Conservation (phyloP, 2,797 vertebrate species). For the Eulemur rubriventer region DNA sequence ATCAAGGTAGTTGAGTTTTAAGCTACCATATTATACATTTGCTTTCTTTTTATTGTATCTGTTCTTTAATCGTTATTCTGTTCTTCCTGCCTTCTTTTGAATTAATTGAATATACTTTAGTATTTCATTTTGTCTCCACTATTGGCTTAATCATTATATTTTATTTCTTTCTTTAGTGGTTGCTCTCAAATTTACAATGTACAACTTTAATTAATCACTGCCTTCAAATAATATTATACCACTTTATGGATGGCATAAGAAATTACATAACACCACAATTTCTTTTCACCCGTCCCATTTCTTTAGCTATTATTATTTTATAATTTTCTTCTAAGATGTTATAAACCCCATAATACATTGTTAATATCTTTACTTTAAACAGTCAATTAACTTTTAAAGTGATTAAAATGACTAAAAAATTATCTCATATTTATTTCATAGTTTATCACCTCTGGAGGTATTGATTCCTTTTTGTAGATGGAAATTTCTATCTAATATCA, state of each 20-base stretch:
- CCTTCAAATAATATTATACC: background rate
- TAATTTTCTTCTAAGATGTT: background rate
- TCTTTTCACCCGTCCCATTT: background rate
- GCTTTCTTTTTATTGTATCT: background rate
- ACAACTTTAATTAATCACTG: background rate
- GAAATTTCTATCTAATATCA: background rate
- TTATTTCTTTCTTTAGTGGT: background rate
- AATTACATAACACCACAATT: too few relatives aligned
- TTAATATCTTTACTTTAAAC: background rate
- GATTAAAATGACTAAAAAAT: background rate
- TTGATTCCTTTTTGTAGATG: background rate
- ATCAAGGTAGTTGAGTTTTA: background rate
- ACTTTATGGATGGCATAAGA: too few relatives aligned
- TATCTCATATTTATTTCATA: background rate
- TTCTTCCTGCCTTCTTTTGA: background rate
- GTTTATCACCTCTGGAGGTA: background rate
- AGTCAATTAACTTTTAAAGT: constrained; percentile 3
- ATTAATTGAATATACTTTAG: background rate
- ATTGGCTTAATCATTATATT: background rate
- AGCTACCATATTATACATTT: background rate
- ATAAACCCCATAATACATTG: background rate
- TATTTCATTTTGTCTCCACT: background rate
- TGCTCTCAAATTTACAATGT: background rate
- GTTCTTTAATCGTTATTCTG: background rate
- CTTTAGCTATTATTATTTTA: background rate